Evolutionary conservation across 2,797 vertebrate species (phyloP).

Genomic region (Otus scops): DNA sequence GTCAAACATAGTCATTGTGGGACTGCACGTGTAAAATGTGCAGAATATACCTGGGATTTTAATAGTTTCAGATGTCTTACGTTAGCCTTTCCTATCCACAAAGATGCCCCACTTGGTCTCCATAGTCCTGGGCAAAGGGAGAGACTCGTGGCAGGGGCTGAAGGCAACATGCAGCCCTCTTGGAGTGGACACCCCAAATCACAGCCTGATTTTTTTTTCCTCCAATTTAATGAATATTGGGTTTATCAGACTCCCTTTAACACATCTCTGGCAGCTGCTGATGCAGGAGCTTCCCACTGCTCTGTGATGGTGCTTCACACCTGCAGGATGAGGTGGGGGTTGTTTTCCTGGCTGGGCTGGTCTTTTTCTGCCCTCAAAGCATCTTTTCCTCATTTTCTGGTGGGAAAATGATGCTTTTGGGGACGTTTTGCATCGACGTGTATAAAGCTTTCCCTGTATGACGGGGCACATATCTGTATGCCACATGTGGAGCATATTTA

Average conservation of each 20-base stretch:
- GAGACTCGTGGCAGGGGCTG: background rate
- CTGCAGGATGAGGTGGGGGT: too few relatives aligned
- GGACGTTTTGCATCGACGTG: background rate
- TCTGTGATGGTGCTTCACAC: background rate
- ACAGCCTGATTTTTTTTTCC: background rate
- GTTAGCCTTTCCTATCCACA: rapidly evolving
- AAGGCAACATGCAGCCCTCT: background rate
- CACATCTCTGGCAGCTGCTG: rapidly evolving
- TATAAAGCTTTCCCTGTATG: background rate
- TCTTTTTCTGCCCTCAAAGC: background rate
- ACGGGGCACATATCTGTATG: rapidly evolving
- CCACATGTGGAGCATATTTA: background rate
- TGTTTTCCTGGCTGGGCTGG: background rate
- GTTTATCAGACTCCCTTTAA: background rate
- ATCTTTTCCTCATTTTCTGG: background rate
- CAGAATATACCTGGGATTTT: rapidly evolving
- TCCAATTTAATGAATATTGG: background rate
- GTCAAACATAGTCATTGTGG: rapidly evolving
- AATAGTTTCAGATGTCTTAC: background rate
- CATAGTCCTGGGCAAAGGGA: too few relatives aligned
- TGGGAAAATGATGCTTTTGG: background rate
- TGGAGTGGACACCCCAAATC: background rate
- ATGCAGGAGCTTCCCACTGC: background rate
- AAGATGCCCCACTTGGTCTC: background rate
- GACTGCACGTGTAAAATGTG: rapidly evolving